These are phyloP conservation scores for Chymomyza procnemis DNA, from an alignment of 2,888 invertebrate species.

Conservation along the genomic window DNA sequence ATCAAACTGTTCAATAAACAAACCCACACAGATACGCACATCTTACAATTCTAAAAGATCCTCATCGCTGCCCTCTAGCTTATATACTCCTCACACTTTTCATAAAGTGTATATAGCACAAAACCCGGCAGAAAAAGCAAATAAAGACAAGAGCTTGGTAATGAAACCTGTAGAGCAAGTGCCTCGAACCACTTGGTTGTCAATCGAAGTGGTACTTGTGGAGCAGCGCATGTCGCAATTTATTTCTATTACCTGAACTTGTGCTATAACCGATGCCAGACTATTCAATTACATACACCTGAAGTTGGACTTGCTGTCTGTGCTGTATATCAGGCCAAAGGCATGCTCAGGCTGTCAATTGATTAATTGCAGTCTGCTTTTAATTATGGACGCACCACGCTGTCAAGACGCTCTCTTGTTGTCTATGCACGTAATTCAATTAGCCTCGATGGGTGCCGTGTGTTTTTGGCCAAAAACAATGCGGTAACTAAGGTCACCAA, in stretches of 20 bases:
- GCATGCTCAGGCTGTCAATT: constrained; percentile 43
- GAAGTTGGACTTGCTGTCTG: background rate
- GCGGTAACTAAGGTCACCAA: background rate
- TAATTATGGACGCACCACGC: constrained; percentile 50
- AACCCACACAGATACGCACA: too few relatives aligned
- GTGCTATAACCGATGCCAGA: background rate
- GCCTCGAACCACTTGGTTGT: constrained; percentile 36
- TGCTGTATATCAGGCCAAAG: background rate
- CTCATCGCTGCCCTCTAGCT: too few relatives aligned
- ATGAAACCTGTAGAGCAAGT: constrained; percentile 25
- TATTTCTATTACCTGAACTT: constrained; percentile 55
- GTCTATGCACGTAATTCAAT: constrained; percentile 51
- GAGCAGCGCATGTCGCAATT: constrained; percentile 58
- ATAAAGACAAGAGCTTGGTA: background rate
- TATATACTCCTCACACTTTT: too few relatives aligned
- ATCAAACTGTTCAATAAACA: too few relatives aligned
- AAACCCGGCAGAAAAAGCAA: background rate
- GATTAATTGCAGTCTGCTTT: constrained; percentile 62
- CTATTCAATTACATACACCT: background rate
- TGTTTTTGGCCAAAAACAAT: constrained; percentile 5
- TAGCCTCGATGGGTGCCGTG: constrained; percentile 25
- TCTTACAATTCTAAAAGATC: too few relatives aligned
- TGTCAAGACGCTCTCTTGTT: constrained; percentile 16
- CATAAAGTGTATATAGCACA: background rate
- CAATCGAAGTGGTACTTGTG: constrained; percentile 15